Evolutionary conservation across 2,797 vertebrate species (phyloP).

Genomic region (Coendou prehensilis): DNA sequence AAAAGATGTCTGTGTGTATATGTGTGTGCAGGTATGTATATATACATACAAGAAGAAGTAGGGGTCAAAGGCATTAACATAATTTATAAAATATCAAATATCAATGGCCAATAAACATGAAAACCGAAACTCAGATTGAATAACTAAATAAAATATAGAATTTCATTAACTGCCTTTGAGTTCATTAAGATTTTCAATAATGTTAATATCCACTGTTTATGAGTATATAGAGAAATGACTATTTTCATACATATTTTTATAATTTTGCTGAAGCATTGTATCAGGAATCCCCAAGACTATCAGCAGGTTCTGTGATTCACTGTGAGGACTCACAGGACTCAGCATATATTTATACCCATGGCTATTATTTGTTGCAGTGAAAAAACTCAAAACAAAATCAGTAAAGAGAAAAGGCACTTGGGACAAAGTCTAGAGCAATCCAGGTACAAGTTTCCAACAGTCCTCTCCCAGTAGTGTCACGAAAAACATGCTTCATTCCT

Average conservation of each 20-base stretch:
- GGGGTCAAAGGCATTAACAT: neutral
- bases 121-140: constrained; percentile 23
- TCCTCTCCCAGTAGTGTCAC: neutral
- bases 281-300: neutral
- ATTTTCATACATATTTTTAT: neutral
- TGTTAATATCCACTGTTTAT: constrained; percentile 1
- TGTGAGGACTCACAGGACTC: neutral
- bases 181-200: constrained; percentile 16
- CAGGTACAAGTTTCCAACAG: neutral
- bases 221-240: neutral
- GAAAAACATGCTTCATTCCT: neutral
- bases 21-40: neutral
- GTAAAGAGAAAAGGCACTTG: neutral
- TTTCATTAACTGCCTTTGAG: neutral
- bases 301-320: neutral
- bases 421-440: neutral
- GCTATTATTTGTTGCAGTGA: neutral
- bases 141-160: constrained; percentile 28
- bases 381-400: neutral
- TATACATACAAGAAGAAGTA: constrained; percentile 9
- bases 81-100: constrained; percentile 49
- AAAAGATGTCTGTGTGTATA: neutral
- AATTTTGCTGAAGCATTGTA: neutral
- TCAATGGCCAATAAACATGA: neutral
- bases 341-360: neutral